Base-by-base conservation (phyloP, 1,140 invertebrate genomes). In the Dolichoris vasculosae region DNA sequence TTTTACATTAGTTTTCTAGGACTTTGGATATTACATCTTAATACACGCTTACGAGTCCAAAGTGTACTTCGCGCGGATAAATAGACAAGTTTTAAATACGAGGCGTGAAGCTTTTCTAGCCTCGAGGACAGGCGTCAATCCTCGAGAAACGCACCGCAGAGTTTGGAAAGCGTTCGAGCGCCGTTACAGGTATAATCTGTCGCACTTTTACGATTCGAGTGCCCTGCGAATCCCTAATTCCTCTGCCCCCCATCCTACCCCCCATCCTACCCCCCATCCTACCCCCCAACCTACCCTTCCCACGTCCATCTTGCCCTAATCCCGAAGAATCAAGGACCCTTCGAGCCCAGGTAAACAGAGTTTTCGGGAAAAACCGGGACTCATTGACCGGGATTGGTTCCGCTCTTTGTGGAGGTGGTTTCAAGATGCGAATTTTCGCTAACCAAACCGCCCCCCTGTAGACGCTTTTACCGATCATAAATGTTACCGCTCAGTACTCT, bases 161-260 rank as follows among this genome's bases (percentile, higher is more conserved):
- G 64, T 35, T 67, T 67, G 6, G 9, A 67, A 64, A 67, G 64
- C 17, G 2, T 32, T 67, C 13, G 30, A 35, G 64, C 8, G 30
- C 69, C 43, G 43, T 23, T 40, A 40, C 38, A 71, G 38, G 38
- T 71, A 71, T 71, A 71, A 71, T 71, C 35, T 71, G 69, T 71
- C 69, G n/a, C 38, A 40, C 69, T 71, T 71, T 71, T 71, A 73
- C 20, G 26, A 43, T 73, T 11, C 69, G 0, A 43, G 8, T 73
- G 7, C 69, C 38, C 35, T 20, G 32, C 67, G 2, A 40, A 9
- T 43, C 35, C 13, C 38, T 13, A 32, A 35, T 11, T 15, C 17
- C 20, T 38, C 20, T 7, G 4, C 11, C 59, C 59, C 59, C 23
- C 23, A 9, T 23, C 59, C 59, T 23, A 23, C 59, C 59, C 11